A percentile compares a stretch with the other conserved stretches of the same genome.
Evolutionary conservation across 2,113 vertebrate species (phyloP).

Genomic region (Panthera uncia): DNA sequence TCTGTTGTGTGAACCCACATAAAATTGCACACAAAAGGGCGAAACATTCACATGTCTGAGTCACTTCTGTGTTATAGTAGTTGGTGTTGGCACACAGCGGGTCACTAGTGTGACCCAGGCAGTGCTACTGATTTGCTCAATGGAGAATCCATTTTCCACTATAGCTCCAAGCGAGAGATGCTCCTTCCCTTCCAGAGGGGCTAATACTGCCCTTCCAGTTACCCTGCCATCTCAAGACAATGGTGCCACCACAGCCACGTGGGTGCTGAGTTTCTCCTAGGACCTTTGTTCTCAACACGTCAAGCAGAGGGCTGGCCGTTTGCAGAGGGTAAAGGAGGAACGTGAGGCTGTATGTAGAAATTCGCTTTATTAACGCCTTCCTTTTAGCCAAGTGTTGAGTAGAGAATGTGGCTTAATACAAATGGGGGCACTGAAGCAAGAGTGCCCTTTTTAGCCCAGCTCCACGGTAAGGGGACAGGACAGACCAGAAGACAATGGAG

Average conservation of each 20-base stretch:
- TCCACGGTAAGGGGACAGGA: background rate
- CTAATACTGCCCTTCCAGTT: background rate
- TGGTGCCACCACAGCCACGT: rapidly evolving
- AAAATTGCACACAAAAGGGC: rapidly evolving
- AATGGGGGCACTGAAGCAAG: background rate
- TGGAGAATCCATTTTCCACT: background rate
- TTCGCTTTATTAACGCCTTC: background rate
- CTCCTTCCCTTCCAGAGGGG: background rate
- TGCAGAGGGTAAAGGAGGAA: background rate
- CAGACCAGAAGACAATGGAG: background rate
- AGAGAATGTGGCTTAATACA: background rate
- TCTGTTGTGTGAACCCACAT: too few species aligned
- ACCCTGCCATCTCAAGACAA: background rate
- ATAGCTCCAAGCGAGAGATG: background rate
- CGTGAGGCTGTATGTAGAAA: background rate
- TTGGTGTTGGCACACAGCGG: too few species aligned
- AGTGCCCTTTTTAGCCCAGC: background rate
- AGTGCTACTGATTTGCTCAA: background rate
- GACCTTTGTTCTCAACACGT: rapidly evolving
- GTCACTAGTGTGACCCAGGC: too few species aligned
- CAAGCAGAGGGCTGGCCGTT: background rate
- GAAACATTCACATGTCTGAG: too few species aligned
- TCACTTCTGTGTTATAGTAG: too few species aligned
- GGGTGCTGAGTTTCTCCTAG: too few species aligned
- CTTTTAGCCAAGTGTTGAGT: background rate